Conservation (phyloP, 2,797 vertebrate species). For the Ataeniobius toweri region DNA sequence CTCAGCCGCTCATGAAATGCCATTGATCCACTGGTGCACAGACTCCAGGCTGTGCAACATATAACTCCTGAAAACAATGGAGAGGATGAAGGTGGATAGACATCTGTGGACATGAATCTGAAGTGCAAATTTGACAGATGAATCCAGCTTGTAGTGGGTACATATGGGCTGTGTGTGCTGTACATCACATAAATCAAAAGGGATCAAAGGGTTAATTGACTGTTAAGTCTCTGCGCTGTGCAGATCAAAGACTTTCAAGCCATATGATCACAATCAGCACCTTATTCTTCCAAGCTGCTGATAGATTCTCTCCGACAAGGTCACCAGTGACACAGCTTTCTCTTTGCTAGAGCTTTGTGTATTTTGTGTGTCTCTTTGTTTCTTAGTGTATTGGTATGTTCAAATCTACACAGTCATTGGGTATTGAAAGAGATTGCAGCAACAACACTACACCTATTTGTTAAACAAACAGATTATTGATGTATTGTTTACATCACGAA, state of each 20-base stretch:
- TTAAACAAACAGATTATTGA: background rate
- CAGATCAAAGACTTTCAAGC: slow-evolving; percentile 53
- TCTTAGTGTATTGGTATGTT: background rate
- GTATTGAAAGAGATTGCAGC: background rate
- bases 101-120: slow-evolving; percentile 15
- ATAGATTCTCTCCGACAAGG: slow-evolving; percentile 43
- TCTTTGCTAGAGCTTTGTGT: slow-evolving; percentile 34
- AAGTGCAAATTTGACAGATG: slow-evolving; percentile 17
- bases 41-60: slow-evolving; percentile 25
- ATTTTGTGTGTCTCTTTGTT: slow-evolving; percentile 3
- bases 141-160: slow-evolving; percentile 7
- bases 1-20: slow-evolving; percentile 59
- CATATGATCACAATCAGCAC: slow-evolving; percentile 54
- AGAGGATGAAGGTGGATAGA: slow-evolving; percentile 2
- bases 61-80: slow-evolving; percentile 39
- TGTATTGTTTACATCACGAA: background rate
- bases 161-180: slow-evolving; percentile 6
- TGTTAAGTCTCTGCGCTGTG: slow-evolving; percentile 52
- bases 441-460: background rate
- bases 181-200: slow-evolving; percentile 33
- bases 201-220: slow-evolving; percentile 65
- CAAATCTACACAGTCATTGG: background rate
- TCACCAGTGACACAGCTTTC: slow-evolving; percentile 37
- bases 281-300: slow-evolving; percentile 18
- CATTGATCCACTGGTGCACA: slow-evolving; percentile 14